Conservation (phyloP, 2,888 invertebrate genomes). For the Sinelater perroti region DNA sequence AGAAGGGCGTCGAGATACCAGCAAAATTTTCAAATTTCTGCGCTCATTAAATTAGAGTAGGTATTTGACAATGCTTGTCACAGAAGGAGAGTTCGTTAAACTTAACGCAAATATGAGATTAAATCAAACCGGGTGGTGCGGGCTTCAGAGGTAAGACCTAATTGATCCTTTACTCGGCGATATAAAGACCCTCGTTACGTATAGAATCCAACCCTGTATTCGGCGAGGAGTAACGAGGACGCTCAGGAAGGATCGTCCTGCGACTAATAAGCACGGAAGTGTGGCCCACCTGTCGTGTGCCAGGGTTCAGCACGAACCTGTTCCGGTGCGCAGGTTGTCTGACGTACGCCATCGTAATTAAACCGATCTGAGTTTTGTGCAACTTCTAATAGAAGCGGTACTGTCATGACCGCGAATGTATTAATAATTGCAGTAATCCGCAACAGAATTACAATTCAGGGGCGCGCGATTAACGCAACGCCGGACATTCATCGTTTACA, state of each 20-base stretch:
- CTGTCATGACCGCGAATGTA: constrained; percentile 19
- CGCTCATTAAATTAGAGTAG: constrained; percentile 5
- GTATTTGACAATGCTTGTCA: constrained; percentile 12
- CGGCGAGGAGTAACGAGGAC: constrained; percentile 11
- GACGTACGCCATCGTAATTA: constrained; percentile 23
- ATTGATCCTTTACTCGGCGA: constrained; percentile 30
- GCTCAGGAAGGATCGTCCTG: constrained; percentile 18
- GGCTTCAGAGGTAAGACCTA: constrained; percentile 18
- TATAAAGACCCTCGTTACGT: constrained; percentile 29
- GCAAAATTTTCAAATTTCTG: too few relatives aligned
- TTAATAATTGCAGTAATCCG: constrained; percentile 36
- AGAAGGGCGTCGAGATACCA: not conserved
- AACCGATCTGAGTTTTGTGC: constrained; percentile 23
- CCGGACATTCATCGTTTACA: constrained; percentile 39
- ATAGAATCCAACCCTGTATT: constrained; percentile 20
- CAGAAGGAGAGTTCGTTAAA: constrained; percentile 12
- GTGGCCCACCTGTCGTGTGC: constrained; percentile 20
- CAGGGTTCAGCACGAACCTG: constrained; percentile 7
- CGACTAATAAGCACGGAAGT: constrained; percentile 26
- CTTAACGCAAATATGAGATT: constrained; percentile 17
- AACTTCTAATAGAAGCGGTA: constrained; percentile 10
- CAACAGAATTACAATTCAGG: constrained; percentile 32
- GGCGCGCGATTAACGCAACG: constrained; percentile 33
- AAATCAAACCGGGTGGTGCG: constrained; percentile 16
- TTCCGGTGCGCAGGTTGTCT: constrained; percentile 20